Evolutionary conservation across 2,113 vertebrate genomes (phyloP), one percentile per base, ranked within the genome.

Genomic region (Psephotus haematonotus): DNA sequence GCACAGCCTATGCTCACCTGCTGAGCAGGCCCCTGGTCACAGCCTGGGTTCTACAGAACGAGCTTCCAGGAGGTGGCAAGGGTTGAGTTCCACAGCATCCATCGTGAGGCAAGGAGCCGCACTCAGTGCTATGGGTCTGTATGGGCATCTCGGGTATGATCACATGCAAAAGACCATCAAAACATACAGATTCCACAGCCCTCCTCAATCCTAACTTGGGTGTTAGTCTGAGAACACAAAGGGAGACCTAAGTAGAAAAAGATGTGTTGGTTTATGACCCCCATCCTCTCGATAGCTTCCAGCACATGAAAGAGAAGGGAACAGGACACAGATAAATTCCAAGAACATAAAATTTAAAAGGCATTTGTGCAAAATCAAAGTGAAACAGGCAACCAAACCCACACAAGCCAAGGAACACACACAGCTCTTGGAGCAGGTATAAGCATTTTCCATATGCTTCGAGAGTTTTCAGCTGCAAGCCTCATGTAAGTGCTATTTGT

Each of bases 101-200:
- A 19, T 6, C 2, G 0, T 23, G 16, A 35, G 24, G 52, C 53
- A 68, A 22, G 23, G 14, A 33, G 43, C 37, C 68, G 6, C 15
- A 35, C 11, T 46, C 18, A n/a, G 8, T 5, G 7, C 29, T 63
- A 43, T 0, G 2, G 17, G 39, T 37, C 35, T 35, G 24, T 25
- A 37, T 0, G 3, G 33, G 18, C 52, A 63, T 14, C n/a, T 67
- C 6, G 1, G 5, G 14, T 9, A 15, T 3, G 25, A 55, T 25
- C 23, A 9, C 49, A 15, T 47, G 33, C 49, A 78, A 59, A 70
- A 63, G 37, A 27, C 39, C 14, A 11, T 9, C 18, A 16, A 7
- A 50, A 69, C 47, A 33, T 3, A 35, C 10, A 31, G 63, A 63
- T 50, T 37, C 25, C 43, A 63, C 47, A 59, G 7, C 27, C 2